A percentile compares a stretch with the other conserved stretches of the same genome.
Evolutionary conservation across 2,113 vertebrate species (phyloP).

Genomic region (Sialia sialis): DNA sequence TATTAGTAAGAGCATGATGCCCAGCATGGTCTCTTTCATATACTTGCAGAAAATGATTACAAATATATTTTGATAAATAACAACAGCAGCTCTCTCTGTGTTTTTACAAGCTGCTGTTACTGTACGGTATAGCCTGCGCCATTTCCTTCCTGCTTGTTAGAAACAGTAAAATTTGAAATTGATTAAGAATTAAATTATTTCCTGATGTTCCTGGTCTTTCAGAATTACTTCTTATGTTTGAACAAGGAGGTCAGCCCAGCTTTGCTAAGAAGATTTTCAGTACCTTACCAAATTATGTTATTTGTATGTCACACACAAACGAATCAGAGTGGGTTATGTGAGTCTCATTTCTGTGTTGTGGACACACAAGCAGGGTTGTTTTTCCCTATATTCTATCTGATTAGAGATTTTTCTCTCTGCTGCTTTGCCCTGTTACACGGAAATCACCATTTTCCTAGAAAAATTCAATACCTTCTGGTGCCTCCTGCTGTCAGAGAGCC

Average conservation of each 20-base stretch:
- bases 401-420: constrained; percentile 8
- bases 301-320: not conserved
- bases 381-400: not conserved
- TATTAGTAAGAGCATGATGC: not conserved
- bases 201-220: not conserved
- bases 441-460: constrained; percentile 37
- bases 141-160: not conserved
- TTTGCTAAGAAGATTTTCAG: not conserved
- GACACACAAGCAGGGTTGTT: not conserved
- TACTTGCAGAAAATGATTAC: not conserved
- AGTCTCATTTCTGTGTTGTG: not conserved
- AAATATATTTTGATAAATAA: not conserved
- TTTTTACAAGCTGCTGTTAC: not conserved
- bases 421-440: not conserved
- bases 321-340: not conserved
- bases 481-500: constrained; percentile 37
- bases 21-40: not conserved
- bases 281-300: not conserved
- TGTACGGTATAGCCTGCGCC: not conserved
- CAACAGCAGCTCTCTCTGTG: not conserved
- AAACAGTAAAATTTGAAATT: not conserved
- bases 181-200: not conserved
- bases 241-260: not conserved
- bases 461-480: constrained; percentile 38
- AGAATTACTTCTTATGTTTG: not conserved